Conservation (phyloP, 2,797 vertebrate species). For the Schizopygopsis pylzovi region DNA sequence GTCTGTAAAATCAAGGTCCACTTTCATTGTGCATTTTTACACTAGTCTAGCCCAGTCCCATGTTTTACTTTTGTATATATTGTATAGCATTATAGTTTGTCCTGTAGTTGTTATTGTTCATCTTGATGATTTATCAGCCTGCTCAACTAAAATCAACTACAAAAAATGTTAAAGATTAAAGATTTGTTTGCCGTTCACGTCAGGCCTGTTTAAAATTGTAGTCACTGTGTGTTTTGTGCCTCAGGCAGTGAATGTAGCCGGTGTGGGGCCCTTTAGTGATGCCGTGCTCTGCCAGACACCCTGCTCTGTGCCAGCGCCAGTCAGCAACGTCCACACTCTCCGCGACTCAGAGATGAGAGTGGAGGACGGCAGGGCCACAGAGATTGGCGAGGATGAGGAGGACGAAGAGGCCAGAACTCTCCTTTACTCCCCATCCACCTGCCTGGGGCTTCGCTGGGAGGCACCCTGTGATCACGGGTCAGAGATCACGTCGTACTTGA, state of each 20-base stretch:
- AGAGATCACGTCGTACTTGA: constrained; percentile 93
- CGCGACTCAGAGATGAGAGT: constrained; percentile 84
- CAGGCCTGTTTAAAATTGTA: background rate
- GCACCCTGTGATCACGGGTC: constrained; percentile 91
- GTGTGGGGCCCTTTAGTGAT: constrained; percentile 91
- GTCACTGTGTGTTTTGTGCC: constrained; percentile 10
- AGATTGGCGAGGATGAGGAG: constrained; percentile 57
- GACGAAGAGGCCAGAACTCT: constrained; percentile 53
- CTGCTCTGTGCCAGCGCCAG: constrained; percentile 90
- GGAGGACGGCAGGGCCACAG: constrained; percentile 64
- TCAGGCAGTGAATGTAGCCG: constrained; percentile 89
- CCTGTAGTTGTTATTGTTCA: background rate
- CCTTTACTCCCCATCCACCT: constrained; percentile 89
- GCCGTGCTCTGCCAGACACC: constrained; percentile 89
- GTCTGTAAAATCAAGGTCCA: background rate
- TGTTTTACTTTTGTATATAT: background rate
- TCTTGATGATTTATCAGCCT: background rate
- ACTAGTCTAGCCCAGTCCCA: background rate
- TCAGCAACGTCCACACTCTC: constrained; percentile 86
- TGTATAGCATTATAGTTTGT: background rate
- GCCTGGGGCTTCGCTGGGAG: constrained; percentile 92
- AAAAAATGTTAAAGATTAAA: background rate
- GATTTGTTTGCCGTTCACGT: background rate
- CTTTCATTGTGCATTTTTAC: background rate
- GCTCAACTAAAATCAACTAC: background rate